phyloP scores from a whole-genome alignment of 23 tunicate species.

The Clavelina lepadiformis region DNA sequence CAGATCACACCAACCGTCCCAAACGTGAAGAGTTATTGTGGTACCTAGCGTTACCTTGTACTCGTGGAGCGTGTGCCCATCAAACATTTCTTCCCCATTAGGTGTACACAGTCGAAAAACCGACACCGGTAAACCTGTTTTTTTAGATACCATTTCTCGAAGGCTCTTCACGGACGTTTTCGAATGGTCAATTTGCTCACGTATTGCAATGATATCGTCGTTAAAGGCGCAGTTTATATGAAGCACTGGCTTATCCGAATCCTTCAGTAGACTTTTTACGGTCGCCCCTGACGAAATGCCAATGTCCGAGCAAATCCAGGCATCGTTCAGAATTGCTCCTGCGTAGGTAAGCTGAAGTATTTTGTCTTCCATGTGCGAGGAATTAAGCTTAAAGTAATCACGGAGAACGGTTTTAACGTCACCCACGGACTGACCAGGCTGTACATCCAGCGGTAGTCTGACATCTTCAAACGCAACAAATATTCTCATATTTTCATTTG shows the following conservation, averaged over 20 bases:
- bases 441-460: constrained; percentile 77
- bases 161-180: constrained; percentile 46
- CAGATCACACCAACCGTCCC: constrained; percentile 83
- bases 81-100: constrained; percentile 64
- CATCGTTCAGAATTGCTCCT: constrained; percentile 64
- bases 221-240: constrained; percentile 69
- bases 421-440: constrained; percentile 74
- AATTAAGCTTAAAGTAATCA: constrained; percentile 82
- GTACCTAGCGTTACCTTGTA: constrained; percentile 46
- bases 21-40: constrained; percentile 56
- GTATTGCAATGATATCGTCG: constrained; percentile 58
- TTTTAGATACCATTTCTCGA: constrained; percentile 32
- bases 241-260: constrained; percentile 82
- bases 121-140: constrained; percentile 72
- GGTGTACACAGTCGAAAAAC: constrained; percentile 62
- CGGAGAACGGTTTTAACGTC: constrained; percentile 68
- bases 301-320: constrained; percentile 79
- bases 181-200: constrained; percentile 66
- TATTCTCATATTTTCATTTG: constrained; percentile 61
- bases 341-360: constrained; percentile 71
- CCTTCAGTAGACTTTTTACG: constrained; percentile 59
- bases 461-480: constrained; percentile 87
- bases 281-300: constrained; percentile 74
- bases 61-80: constrained; percentile 38
- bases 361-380: constrained; percentile 82